phyloP scores from a whole-genome alignment of 1,140 invertebrate genomes.

The Meloidogyne hapla region DNA sequence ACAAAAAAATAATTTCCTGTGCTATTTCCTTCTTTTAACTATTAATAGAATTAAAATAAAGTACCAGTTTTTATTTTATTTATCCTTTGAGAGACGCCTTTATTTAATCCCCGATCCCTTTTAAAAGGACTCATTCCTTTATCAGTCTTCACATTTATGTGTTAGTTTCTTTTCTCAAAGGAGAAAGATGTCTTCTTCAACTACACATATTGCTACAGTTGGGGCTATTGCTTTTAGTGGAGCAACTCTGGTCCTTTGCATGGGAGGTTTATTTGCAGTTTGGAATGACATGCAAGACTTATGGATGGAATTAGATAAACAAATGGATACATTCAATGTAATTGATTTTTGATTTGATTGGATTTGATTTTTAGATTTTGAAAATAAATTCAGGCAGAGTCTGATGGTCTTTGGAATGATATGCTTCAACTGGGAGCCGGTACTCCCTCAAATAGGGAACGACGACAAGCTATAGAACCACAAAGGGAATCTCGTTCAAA shows the following conservation, averaged over 20 bases:
- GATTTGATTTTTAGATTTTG: too few species aligned
- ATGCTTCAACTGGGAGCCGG: conserved; percentile 44
- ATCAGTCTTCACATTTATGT: neutral
- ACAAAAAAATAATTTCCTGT: too few species aligned
- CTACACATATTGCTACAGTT: conserved; percentile 51
- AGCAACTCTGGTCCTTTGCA: conserved; percentile 51
- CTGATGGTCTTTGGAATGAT: conserved; percentile 44
- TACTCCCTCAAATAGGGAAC: conserved; percentile 38
- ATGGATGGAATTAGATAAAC: conserved; percentile 54
- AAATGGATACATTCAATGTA: conserved; percentile 44
- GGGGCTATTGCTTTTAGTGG: conserved; percentile 57
- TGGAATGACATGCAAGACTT: conserved; percentile 57
- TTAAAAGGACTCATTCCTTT: neutral
- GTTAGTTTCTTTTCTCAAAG: too few species aligned
- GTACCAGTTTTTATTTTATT: too few species aligned
- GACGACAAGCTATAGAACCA: conserved; percentile 38
- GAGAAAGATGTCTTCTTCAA: neutral
- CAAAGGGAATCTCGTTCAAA: neutral
- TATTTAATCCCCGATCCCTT: too few species aligned
- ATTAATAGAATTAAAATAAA: too few species aligned
- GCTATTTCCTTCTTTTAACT: too few species aligned
- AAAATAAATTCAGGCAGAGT: conserved; percentile 37
- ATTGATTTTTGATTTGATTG: neutral
- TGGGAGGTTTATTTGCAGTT: conserved; percentile 47
- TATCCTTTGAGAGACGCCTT: too few species aligned